Evolutionary conservation across 2,888 invertebrate species (phyloP).

Genomic region (Sinhomidia bicolor): DNA sequence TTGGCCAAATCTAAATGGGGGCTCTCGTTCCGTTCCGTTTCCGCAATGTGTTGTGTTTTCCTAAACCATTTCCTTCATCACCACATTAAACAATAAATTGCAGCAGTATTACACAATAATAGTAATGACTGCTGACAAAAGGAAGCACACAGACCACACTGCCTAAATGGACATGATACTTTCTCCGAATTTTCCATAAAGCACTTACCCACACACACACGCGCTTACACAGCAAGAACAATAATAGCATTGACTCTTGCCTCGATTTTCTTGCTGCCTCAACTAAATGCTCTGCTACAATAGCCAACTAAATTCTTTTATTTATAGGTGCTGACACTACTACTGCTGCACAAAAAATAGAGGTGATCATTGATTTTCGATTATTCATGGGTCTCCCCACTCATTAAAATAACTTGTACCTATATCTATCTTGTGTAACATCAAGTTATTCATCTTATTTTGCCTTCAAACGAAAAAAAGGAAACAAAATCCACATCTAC

Average conservation of each 20-base stretch:
- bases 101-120: not conserved
- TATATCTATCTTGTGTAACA: not conserved
- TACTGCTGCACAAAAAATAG: not conserved
- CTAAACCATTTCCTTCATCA: not conserved
- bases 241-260: conserved; percentile 8
- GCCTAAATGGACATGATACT: too few relatives aligned
- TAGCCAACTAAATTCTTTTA: not conserved
- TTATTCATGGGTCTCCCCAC: not conserved
- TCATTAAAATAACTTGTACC: not conserved
- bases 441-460: not conserved
- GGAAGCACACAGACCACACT: too few relatives aligned
- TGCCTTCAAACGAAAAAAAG: not conserved
- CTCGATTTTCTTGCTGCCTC: not conserved
- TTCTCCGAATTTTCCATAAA: too few relatives aligned
- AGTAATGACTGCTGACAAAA: not conserved
- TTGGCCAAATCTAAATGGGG: not conserved
- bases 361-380: not conserved
- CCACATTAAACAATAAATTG: conserved; percentile 25
- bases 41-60: not conserved
- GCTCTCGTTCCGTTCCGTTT: conserved; percentile 19
- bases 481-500: not conserved
- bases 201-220: too few relatives aligned
- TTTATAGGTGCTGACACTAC: not conserved
- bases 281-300: not conserved
- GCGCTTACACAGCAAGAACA: too few relatives aligned